Base-by-base conservation (phyloP, 1,140 invertebrate species). In the Pararge aegeria region DNA sequence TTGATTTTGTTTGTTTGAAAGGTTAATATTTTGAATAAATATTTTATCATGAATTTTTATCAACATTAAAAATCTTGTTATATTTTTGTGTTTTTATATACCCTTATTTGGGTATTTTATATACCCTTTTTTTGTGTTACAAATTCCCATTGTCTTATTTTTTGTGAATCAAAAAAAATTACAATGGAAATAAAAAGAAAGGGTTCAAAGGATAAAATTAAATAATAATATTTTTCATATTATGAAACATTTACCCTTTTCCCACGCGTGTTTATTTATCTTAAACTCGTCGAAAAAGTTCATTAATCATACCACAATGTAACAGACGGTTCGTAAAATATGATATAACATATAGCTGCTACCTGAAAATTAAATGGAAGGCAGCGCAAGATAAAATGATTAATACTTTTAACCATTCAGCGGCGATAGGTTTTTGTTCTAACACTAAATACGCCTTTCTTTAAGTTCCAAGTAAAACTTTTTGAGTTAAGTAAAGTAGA, bases 381-480 rank as follows among this genome's bases (percentile, higher is more conserved):
- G 57, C 49, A 56, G 40, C 30, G 50, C 53, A 49, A 55, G 46
- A 55, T 52, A 60, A 55, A 65, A 61, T 61, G 62, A 64, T 63
- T 58, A 64, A 68, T 64, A 66, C 64, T 64, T n/a, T 49, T 20
- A 37, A 55, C 18, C 46, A 61, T 40, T 38, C 49, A 30, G 38
- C 16, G 27, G 51, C 38, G 55, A 66, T 62, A 69, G 24, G 64
- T 72, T 66, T 66, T n/a, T n/a, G n/a, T n/a, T n/a, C n/a, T n/a
- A n/a, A n/a, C n/a, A n/a, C n/a, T n/a, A n/a, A n/a, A n/a, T n/a
- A n/a, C n/a, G n/a, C n/a, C n/a, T n/a, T n/a, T n/a, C n/a, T n/a
- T n/a, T n/a, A n/a, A n/a, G n/a, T n/a, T n/a, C n/a, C n/a, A n/a
- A n/a, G n/a, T n/a, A n/a, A n/a, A n/a, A n/a, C n/a, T n/a, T n/a